Conservation (phyloP, 2,797 vertebrate genomes). For the Bovichtus variegatus region DNA sequence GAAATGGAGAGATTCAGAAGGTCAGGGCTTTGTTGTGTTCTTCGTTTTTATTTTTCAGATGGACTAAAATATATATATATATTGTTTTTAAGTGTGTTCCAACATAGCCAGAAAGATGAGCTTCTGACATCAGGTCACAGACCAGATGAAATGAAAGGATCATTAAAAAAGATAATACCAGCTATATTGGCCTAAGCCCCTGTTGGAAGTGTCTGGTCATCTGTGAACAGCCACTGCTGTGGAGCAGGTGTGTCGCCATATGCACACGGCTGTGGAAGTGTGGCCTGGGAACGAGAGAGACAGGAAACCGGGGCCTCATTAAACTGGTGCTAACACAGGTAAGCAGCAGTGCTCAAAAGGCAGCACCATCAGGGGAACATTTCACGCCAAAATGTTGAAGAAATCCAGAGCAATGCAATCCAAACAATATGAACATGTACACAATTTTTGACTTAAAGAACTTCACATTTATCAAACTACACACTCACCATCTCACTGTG, state of each 20-base stretch:
- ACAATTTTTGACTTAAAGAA: constrained; percentile 13
- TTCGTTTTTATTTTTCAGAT: constrained; percentile 30
- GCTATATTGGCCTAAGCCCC: constrained; percentile 76
- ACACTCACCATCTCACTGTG: constrained; percentile 15
- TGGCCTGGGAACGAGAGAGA: constrained; percentile 40
- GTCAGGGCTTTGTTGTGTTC: constrained; percentile 44
- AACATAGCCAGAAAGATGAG: background rate
- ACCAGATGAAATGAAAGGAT: constrained; percentile 21
- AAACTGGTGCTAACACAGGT: constrained; percentile 57
- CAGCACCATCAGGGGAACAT: constrained; percentile 12
- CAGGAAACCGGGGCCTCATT: constrained; percentile 49
- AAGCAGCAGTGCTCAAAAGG: constrained; percentile 43
- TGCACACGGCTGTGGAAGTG: constrained; percentile 57
- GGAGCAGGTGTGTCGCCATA: constrained; percentile 87
- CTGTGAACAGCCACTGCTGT: constrained; percentile 88
- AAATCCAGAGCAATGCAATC: background rate
- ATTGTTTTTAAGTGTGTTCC: constrained; percentile 40
- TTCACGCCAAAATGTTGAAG: constrained; percentile 31
- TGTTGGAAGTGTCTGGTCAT: constrained; percentile 88
- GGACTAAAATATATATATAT: background rate
- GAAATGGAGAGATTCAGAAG: constrained; percentile 46
- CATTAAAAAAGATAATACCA: background rate
- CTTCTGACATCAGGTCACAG: constrained; percentile 1
- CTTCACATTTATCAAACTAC: constrained; percentile 8
- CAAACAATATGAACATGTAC: background rate